Base-by-base conservation (phyloP, 2,113 vertebrate genomes). In the Clarias batrachus region DNA sequence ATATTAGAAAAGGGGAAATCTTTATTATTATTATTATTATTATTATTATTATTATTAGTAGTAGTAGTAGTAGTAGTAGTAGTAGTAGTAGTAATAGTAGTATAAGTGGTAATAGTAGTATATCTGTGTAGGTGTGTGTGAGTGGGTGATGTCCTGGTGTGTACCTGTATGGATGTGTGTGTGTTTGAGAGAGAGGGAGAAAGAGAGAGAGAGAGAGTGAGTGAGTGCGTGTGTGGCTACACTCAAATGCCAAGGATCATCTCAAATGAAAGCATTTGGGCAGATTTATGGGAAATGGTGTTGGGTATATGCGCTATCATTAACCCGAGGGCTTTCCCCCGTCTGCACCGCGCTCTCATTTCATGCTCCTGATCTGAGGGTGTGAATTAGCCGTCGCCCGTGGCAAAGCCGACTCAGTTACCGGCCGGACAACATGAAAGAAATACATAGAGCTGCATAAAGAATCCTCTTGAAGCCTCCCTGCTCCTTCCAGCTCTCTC, bases 321-420 rank as follows among this genome's bases (percentile, higher is more conserved):
- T 95, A 94, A 94, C 95, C 94, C 57, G 90, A 79, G 94, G 94
- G 92, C 93, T 93, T 94, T 92, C 82, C 90, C 85, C 90, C 93
- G 90, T 90, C 93, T 92, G 91, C 93, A 86, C 86, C 57, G 76
- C 81, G 92, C 94, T 93, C 93, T 95, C 94, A 95, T 96, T 96
- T 96, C 94, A 96, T 95, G 95, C 94, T 94, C 90, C 87, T 93
- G 94, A 95, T 95, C 94, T 95, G 92, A 95, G 94, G 95, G 92
- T 94, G 93, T 93, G 93, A 94, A 94, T 95, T 94, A 94, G 93
- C 93, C 93, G 90, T 91, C 65, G 92, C 93, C 92, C 90, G 70
- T 41, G 92, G 95, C 93, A 91, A 73, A 91, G 89, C 93, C 93
- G 93, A 93, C 93, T 94, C 92, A 93, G 92, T 94, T 94, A 94